These are phyloP conservation scores for Subacronicta megacephala DNA, from an alignment of 2,888 invertebrate genomes.

Conservation along the genomic window DNA sequence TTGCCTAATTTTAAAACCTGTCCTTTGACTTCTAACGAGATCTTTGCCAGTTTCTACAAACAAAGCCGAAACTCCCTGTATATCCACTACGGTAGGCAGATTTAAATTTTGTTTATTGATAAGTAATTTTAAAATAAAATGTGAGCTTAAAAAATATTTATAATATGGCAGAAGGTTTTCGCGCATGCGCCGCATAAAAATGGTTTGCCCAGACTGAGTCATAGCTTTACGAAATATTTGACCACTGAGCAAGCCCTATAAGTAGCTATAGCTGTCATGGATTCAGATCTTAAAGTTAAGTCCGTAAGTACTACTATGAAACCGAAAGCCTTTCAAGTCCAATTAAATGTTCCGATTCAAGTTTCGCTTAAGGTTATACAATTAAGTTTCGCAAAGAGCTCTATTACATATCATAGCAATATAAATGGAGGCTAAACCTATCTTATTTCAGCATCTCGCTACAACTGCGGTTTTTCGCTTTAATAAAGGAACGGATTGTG, in stretches of 20 bases:
- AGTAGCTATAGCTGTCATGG: constrained; percentile 2
- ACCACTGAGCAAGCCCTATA: constrained; percentile 30
- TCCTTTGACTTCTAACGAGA: background rate
- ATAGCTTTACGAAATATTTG: constrained; percentile 49
- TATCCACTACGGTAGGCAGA: background rate
- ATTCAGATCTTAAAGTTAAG: no score
- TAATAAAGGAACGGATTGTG: constrained; percentile 58
- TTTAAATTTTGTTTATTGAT: background rate
- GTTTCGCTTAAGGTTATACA: no score
- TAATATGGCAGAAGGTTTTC: constrained; percentile 13
- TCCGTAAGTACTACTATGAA: no score
- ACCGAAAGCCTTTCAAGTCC: no score
- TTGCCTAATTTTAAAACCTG: background rate
- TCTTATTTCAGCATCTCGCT: constrained; percentile 50
- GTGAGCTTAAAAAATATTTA: constrained; percentile 7
- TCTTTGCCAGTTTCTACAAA: background rate
- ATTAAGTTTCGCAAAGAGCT: constrained; percentile 37
- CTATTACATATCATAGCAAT: constrained; percentile 40
- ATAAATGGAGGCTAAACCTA: constrained; percentile 55
- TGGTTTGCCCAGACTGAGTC: constrained; percentile 47
- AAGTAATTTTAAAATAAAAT: background rate
- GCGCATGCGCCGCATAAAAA: constrained; percentile 42
- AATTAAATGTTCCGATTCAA: no score
- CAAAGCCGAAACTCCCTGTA: background rate
- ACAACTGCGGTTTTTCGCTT: constrained; percentile 56